A percentile compares a stretch with the other conserved stretches of the same genome.
phyloP scores from a whole-genome alignment of 1,140 invertebrate species.

The Panonychus citri region DNA sequence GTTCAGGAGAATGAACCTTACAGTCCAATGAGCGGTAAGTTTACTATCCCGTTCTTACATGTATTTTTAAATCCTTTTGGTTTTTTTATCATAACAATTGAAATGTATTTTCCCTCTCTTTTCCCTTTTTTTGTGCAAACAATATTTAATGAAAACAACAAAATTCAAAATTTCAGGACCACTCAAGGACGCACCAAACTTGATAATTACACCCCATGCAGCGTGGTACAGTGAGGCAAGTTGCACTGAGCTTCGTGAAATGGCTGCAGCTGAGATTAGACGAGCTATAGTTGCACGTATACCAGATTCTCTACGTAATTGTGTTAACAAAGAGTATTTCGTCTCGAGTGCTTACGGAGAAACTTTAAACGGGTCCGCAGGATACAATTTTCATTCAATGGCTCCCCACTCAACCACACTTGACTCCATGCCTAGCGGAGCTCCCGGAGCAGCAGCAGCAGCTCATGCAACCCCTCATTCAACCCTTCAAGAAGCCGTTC shows the following conservation, averaged over 20 bases:
- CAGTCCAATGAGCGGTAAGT: constrained; percentile 47
- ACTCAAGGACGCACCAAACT: constrained; percentile 86
- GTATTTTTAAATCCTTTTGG: no score
- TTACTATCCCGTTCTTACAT: neutral
- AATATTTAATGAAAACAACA: no score
- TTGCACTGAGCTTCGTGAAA: constrained; percentile 85
- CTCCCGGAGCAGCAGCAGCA: constrained; percentile 13
- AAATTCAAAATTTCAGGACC: constrained; percentile 34
- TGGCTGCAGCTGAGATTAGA: constrained; percentile 92
- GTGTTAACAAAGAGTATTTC: constrained; percentile 97
- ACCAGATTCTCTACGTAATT: constrained; percentile 87
- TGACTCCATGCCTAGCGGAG: constrained; percentile 16
- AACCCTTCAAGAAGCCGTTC: constrained; percentile 19
- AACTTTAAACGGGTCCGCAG: constrained; percentile 20
- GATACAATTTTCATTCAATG: constrained; percentile 17
- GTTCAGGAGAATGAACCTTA: constrained; percentile 97
- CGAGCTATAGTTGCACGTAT: constrained; percentile 90
- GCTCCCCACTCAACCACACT: constrained; percentile 24
- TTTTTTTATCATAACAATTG: neutral
- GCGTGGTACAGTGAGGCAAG: constrained; percentile 97
- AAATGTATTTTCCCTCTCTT: neutral
- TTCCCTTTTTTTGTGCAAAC: neutral
- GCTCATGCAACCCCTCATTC: constrained; percentile 20
- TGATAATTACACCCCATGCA: constrained; percentile 93
- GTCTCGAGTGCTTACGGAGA: constrained; percentile 16